These are phyloP conservation scores for Tauraco erythrolophus DNA, from an alignment of 2,113 vertebrate species.

Conservation along the genomic window DNA sequence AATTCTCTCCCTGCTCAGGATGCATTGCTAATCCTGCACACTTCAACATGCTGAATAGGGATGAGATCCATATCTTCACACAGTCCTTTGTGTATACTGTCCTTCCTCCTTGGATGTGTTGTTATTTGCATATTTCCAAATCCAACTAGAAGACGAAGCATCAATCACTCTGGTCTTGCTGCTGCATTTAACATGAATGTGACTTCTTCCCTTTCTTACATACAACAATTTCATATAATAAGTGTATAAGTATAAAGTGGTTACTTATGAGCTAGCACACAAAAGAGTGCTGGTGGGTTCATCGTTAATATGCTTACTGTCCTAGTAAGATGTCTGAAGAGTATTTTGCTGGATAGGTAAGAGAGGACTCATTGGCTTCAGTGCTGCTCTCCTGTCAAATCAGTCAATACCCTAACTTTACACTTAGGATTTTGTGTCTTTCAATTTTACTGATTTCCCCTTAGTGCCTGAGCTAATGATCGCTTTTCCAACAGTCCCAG, in stretches of 20 bases:
- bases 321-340: background rate
- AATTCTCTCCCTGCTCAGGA: background rate
- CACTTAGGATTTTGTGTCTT: background rate
- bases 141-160: background rate
- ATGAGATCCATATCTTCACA: background rate
- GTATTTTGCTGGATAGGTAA: background rate
- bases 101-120: background rate
- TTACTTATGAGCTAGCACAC: background rate
- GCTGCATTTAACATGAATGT: background rate
- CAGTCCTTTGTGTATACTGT: background rate
- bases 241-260: background rate
- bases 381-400: background rate
- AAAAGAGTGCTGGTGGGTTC: background rate
- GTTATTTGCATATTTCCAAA: background rate
- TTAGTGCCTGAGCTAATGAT: background rate
- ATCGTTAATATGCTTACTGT: background rate
- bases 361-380: accelerated
- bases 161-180: background rate
- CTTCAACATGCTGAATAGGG: background rate
- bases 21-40: background rate
- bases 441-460: background rate
- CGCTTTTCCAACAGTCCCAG: background rate
- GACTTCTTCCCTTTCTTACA: background rate
- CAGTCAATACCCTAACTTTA: background rate
- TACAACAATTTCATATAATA: background rate